Conservation (phyloP, 2,888 invertebrate genomes). For the Spisula subtruncata region DNA sequence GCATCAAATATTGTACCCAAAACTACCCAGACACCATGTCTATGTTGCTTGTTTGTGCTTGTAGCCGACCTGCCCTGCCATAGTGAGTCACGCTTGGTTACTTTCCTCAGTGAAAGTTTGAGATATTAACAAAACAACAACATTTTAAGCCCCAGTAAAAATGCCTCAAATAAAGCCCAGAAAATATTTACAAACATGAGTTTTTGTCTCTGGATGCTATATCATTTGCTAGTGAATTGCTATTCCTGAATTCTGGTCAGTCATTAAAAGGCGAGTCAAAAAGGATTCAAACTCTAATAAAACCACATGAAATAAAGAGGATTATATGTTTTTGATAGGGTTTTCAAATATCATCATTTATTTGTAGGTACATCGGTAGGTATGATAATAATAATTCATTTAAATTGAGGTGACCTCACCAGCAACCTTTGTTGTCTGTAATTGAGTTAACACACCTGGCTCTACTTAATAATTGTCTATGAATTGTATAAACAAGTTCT, state of each 20-base stretch:
- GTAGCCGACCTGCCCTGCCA: too few relatives aligned
- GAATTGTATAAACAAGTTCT: neutral
- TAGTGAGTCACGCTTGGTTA: too few relatives aligned
- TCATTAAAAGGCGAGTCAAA: neutral
- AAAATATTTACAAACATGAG: too few relatives aligned
- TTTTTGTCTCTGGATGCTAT: neutral
- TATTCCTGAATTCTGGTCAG: neutral
- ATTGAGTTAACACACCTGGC: constrained; percentile 7
- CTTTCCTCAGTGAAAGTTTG: too few relatives aligned
- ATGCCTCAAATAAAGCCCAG: too few relatives aligned
- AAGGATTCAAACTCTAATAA: neutral
- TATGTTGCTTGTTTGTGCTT: too few relatives aligned
- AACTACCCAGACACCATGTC: neutral
- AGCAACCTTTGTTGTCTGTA: neutral
- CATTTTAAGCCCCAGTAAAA: too few relatives aligned
- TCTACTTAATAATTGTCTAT: constrained; percentile 5
- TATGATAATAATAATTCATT: neutral
- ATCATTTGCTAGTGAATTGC: neutral
- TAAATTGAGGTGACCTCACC: neutral
- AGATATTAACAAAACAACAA: too few relatives aligned
- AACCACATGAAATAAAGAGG: neutral
- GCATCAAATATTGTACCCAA: neutral
- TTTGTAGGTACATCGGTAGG: neutral
- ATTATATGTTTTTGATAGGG: neutral
- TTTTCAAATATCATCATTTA: neutral